Conservation (phyloP, 2,113 vertebrate genomes). For the Petroica traversi region DNA sequence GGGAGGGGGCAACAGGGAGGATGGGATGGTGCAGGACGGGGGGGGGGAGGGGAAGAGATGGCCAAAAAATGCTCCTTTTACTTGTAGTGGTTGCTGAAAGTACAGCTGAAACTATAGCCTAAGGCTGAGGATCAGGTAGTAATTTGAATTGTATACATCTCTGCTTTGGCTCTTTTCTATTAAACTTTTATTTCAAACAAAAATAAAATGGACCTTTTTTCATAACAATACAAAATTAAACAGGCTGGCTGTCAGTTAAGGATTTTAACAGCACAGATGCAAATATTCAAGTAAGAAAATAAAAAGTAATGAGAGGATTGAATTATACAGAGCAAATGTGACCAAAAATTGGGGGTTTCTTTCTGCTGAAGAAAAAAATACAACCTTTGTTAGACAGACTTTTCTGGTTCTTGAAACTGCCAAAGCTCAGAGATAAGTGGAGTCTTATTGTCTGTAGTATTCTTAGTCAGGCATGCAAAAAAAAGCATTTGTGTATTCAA, state of each 20-base stretch:
- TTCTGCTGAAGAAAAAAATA: neutral
- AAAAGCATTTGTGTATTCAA: neutral
- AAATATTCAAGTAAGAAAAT: neutral
- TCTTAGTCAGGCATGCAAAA: neutral
- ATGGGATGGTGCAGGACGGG: fast-evolving
- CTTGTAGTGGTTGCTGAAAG: neutral
- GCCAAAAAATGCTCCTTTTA: neutral
- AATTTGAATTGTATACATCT: neutral
- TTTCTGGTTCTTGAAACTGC: neutral
- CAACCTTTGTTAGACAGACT: neutral
- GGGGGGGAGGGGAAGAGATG: fast-evolving
- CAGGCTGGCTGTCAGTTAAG: neutral
- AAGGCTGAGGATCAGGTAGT: neutral
- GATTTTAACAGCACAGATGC: neutral
- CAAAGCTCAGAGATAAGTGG: neutral
- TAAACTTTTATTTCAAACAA: neutral
- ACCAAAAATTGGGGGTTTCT: neutral
- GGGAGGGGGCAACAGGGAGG: fast-evolving
- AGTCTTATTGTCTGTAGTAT: neutral
- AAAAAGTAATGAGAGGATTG: neutral
- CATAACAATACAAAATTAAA: neutral
- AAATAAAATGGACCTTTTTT: neutral
- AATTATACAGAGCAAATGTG: neutral
- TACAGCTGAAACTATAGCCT: neutral
- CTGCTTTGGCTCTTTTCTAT: neutral